phyloP scores from a whole-genome alignment of 2,888 invertebrate genomes.

The Coelinius sp. region DNA sequence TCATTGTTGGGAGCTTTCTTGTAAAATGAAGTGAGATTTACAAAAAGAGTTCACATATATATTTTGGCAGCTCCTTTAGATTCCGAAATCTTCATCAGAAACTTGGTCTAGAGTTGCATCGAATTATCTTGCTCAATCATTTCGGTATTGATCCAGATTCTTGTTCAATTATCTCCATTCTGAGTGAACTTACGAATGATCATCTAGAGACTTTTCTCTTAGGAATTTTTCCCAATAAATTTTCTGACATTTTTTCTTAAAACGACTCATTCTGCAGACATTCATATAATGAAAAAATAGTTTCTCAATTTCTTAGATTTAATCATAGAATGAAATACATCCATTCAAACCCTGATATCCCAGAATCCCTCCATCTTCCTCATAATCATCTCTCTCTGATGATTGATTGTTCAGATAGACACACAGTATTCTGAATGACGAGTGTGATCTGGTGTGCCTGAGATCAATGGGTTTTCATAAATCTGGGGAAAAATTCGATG shows the following conservation, averaged over 20 bases:
- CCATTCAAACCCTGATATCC: slow-evolving; percentile 10
- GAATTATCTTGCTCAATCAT: neutral
- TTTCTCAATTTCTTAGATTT: neutral
- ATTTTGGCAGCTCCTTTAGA: too few relatives aligned
- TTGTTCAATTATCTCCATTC: neutral
- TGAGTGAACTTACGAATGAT: neutral
- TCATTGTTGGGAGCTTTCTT: too few relatives aligned
- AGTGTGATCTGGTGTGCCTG: slow-evolving; percentile 39
- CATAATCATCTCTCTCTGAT: slow-evolving; percentile 24
- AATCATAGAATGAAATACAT: neutral
- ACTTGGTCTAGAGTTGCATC: neutral
- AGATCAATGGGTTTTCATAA: slow-evolving; percentile 44
- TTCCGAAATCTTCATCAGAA: too few relatives aligned
- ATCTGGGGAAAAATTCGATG: slow-evolving; percentile 32
- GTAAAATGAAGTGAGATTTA: too few relatives aligned
- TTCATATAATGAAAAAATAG: neutral
- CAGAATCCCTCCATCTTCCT: slow-evolving; percentile 9
- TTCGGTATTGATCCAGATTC: too few relatives aligned
- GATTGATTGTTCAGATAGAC: slow-evolving; percentile 31
- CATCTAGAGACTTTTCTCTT: neutral
- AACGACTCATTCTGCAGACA: neutral
- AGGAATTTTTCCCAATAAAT: neutral
- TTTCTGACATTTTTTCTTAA: neutral
- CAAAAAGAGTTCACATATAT: too few relatives aligned
- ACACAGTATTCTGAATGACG: slow-evolving; percentile 5